Evolutionary conservation across 37 sponge, comb jelly and placozoan genomes (phyloP), one percentile per base, ranked within the genome.

Genomic region (Hormiphora californensis): DNA sequence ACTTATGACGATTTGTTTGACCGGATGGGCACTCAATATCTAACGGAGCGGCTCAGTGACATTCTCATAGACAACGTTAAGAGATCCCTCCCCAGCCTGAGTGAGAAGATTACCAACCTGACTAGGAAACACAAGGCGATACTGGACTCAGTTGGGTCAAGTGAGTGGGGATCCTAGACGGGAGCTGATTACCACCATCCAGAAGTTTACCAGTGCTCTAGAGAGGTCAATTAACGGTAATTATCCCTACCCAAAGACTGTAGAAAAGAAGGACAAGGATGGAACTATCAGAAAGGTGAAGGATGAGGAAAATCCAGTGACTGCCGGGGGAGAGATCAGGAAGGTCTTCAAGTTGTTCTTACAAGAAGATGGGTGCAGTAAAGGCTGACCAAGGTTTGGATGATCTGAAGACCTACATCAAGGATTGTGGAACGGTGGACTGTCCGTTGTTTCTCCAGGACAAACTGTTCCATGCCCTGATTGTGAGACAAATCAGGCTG

Each of bases 401-500:
- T 0, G 94, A 96, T 62, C 86, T 96, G 37, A 88, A 90, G 17
- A 89, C 89, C 39, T 93, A 92, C 37, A 96, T 96, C 57, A 90
- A 87, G 54, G 94, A 96, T 51, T 93, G 94, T 32, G 87, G 86
- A 32, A 95, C 93, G 15, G 92, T 94, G 0, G 61, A 94, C 40
- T 91, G 94, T n/a, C 90, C 94, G 31, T 91, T 98, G 34, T 98
- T 94, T 73, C 91, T 98, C 22, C 94, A 95, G 0, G 99, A 98
- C 59, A 91, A 92, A 67, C 95, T 95, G 30, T 98, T 98, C 86
- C 94, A 98, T 63, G 89, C 92, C 44, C 85, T 98, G 31, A 94
- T 98, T 31, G 93, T 92, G 88, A 87, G 90, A 55, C 99, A 98
- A 85, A 92, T 98, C 33, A 86, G 85, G 31, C 86, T 91, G 0